Evolutionary conservation across 2,797 vertebrate species (phyloP), one percentile per base, ranked within the genome.

Genomic region (Danio jaintianensis): DNA sequence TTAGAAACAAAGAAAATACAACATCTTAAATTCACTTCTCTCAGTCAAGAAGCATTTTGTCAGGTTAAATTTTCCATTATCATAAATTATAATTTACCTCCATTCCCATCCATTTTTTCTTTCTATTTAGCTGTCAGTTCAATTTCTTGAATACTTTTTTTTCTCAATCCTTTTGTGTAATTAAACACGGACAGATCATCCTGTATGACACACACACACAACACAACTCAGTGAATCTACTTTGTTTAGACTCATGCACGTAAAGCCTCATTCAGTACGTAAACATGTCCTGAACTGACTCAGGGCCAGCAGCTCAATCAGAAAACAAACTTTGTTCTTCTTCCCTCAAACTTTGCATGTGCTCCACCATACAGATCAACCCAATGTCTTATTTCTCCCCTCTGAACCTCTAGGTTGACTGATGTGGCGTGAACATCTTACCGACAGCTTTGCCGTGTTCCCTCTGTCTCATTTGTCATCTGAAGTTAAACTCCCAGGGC

Each of bases 371-470:
- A 38, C 5, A 53, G 56, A 40, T 72, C 59, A 56, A 62, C 69
- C 47, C 36, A 68, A 56, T 38, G 68, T 58, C 40, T 52, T 72
- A 52, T 84, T 68, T 59, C 58, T 22, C 58, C 38, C 42, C 47
- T 58, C 20, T 18, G 9, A 47, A 80, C 48, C 68, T 43, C 50
- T 13, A 7, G 36, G 29, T 22, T 63, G 79, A 83, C 59, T 87
- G 77, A 84, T 82, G 79, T 70, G 55, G 73, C 53, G n/a, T 82
- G 52, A 82, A 86, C 18, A 53, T 78, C 75, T 83, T 74, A 74
- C 43, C 82, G 85, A 72, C 78, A 82, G 80, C 38, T 80, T 64
- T 80, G 53, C 20, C 29, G 55, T 40, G 56, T 52, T 64, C 80
- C 62, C 71, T 36, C 70, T 63, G 42, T 70, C 48, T n/a, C 47